Evolutionary conservation across 64 coral and sea anemone genomes (phyloP).

Genomic region (Platygyra sinensis): DNA sequence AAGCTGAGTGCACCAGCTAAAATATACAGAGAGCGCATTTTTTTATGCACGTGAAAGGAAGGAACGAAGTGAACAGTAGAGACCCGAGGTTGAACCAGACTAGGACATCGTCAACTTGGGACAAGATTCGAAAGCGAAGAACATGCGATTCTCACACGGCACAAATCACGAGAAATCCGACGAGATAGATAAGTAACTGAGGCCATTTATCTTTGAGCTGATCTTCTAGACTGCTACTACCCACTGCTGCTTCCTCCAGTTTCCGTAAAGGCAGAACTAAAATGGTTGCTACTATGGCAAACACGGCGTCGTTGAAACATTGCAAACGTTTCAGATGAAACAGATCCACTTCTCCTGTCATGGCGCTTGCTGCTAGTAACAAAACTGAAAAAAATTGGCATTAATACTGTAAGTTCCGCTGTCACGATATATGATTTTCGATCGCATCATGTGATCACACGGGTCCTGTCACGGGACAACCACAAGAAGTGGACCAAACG

Average conservation of each 20-base stretch:
- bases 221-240: conserved; percentile 48
- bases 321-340: conserved; percentile 87
- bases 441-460: too few relatives aligned
- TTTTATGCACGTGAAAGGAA: too few relatives aligned
- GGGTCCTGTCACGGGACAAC: too few relatives aligned
- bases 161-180: conserved; percentile 89
- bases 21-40: too few relatives aligned
- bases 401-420: background rate
- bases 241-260: conserved; percentile 48
- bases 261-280: conserved; percentile 90
- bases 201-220: conserved; percentile 70
- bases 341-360: conserved; percentile 60
- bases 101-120: conserved; percentile 86
- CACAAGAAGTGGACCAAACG: too few relatives aligned
- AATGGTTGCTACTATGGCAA: conserved; percentile 96
- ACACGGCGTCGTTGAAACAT: conserved; percentile 94
- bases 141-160: conserved; percentile 94
- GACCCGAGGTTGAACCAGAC: conserved; percentile 93
- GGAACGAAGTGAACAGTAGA: conserved; percentile 85
- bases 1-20: too few relatives aligned
- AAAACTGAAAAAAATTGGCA: background rate
- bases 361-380: background rate
- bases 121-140: conserved; percentile 85
- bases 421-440: too few relatives aligned
- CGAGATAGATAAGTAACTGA: conserved; percentile 79